A percentile compares a stretch with the other conserved stretches of the same genome.
Conservation (phyloP, 2,888 invertebrate genomes). For the Liodrosophila aerea region DNA sequence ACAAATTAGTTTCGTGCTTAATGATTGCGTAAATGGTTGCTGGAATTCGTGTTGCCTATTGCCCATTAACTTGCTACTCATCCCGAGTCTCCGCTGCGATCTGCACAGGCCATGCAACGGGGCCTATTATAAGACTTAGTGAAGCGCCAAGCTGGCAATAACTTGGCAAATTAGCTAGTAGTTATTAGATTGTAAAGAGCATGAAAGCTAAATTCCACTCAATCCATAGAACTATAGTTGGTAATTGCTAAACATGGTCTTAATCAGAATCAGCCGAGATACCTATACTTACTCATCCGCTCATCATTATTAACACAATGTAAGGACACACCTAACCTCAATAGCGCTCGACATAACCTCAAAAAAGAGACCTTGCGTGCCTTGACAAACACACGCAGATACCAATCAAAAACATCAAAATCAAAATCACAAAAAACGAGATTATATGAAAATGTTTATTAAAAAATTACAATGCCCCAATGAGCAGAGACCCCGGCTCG, state of each 20-base stretch:
- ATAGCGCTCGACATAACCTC: not conserved
- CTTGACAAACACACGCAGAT: constrained; percentile 64
- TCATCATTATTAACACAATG: no score
- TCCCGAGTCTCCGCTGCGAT: not conserved
- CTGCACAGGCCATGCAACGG: not conserved
- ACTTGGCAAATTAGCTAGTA: constrained; percentile 44
- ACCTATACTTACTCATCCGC: constrained; percentile 5
- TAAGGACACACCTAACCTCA: constrained; percentile 13
- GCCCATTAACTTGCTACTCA: constrained; percentile 50
- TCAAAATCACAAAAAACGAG: constrained; percentile 26
- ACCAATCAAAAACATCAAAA: constrained; percentile 72
- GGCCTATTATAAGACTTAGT: constrained; percentile 25
- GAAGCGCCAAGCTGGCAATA: constrained; percentile 39
- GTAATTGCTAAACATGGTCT: constrained; percentile 11
- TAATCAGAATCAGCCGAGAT: constrained; percentile 11
- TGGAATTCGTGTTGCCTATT: constrained; percentile 66
- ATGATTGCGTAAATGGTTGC: constrained; percentile 76
- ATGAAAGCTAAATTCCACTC: constrained; percentile 17
- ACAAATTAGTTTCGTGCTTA: constrained; percentile 73
- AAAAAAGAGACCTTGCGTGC: constrained; percentile 59
- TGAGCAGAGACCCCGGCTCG: constrained; percentile 12
- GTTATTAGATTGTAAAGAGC: constrained; percentile 38
- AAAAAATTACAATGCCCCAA: constrained; percentile 68
- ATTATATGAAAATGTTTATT: constrained; percentile 62
- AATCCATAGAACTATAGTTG: not conserved